phyloP scores from a whole-genome alignment of 2,113 vertebrate species.

The Paedocypris sp. region DNA sequence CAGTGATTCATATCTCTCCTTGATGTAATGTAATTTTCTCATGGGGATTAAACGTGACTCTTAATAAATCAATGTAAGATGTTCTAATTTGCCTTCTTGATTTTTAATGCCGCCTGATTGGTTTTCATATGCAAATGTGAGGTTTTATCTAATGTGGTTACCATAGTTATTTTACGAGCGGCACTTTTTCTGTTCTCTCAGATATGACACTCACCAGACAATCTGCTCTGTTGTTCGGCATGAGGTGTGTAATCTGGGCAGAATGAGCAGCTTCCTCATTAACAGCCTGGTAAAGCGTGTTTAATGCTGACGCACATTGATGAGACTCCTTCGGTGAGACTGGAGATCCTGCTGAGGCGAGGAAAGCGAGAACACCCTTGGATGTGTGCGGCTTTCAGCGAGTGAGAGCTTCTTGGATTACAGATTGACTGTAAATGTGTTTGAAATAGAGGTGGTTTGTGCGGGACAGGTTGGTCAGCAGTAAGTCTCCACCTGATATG shows the following conservation, averaged over 20 bases:
- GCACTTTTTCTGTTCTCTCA: background rate
- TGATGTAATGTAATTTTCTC: no score
- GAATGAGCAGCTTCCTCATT: background rate
- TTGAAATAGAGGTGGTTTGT: conserved; percentile 5
- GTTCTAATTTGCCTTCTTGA: no score
- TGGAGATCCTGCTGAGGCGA: conserved; percentile 14
- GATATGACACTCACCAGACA: background rate
- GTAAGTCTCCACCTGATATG: background rate
- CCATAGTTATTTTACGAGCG: no score
- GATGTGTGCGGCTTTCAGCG: conserved; percentile 22
- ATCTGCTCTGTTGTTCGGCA: background rate
- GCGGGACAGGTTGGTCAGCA: background rate
- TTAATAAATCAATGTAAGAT: no score
- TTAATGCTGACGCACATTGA: conserved; percentile 1
- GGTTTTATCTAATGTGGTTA: no score
- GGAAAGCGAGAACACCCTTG: conserved; percentile 18
- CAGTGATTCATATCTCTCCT: no score
- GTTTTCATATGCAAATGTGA: no score
- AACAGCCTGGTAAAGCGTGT: background rate
- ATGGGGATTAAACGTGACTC: no score
- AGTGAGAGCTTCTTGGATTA: conserved; percentile 12
- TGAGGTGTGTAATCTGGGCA: background rate
- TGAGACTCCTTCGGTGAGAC: conserved; percentile 21
- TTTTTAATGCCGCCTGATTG: no score
- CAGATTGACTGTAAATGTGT: conserved; percentile 24